Evolutionary conservation across 2,888 invertebrate species (phyloP).

Genomic region (Anarsia innoxiella): DNA sequence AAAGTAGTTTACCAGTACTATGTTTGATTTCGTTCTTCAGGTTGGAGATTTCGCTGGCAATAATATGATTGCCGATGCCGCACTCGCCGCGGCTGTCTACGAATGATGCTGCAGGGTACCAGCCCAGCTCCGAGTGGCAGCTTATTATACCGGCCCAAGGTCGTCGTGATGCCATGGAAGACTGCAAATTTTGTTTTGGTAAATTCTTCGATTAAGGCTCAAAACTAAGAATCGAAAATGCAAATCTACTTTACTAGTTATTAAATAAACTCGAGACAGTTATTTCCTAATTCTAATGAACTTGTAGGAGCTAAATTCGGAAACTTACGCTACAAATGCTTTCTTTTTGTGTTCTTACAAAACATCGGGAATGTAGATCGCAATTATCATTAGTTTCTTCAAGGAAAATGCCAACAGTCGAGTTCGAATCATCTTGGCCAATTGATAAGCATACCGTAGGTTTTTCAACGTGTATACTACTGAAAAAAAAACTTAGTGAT

Average conservation of each 20-base stretch:
- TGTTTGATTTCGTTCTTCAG: constrained; percentile 66
- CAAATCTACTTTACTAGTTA: background rate
- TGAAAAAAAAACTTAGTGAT: no score
- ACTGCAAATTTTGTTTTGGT: background rate
- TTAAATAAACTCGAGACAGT: no score
- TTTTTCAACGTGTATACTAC: constrained; percentile 36
- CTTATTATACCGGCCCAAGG: constrained; percentile 81
- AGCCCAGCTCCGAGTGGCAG: constrained; percentile 78
- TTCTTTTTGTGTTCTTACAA: constrained; percentile 34
- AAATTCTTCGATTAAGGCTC: no score
- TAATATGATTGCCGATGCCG: constrained; percentile 54
- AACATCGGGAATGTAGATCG: constrained; percentile 71
- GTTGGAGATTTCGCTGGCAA: constrained; percentile 71
- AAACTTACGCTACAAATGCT: constrained; percentile 55
- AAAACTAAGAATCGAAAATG: no score
- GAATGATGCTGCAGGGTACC: constrained; percentile 84
- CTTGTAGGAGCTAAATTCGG: no score
- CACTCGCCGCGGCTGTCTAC: constrained; percentile 75
- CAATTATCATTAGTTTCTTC: constrained; percentile 69
- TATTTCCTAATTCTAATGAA: no score
- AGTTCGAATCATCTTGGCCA: constrained; percentile 69
- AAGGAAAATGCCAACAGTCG: constrained; percentile 66
- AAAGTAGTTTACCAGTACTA: no score
- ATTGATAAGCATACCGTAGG: constrained; percentile 77
- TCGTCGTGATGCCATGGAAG: constrained; percentile 15